Evolutionary conservation across 2,888 invertebrate species (phyloP), one percentile per base, ranked within the genome.

Genomic region (Rhagium mordax): DNA sequence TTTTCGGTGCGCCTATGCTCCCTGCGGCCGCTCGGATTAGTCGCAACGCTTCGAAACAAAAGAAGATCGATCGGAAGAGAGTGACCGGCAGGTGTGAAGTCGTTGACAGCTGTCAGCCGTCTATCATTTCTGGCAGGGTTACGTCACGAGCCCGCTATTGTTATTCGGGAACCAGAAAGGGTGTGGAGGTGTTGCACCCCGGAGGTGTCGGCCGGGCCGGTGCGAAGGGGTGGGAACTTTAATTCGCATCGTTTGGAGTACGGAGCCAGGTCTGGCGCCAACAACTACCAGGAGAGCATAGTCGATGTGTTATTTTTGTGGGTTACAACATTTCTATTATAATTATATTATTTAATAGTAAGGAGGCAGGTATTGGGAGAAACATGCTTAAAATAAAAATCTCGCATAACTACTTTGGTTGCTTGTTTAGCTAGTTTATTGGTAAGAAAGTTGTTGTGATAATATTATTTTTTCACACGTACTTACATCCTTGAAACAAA

Each of bases 71-170:
- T 61, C 47, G 65, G 65, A 51, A 67, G 53, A 48, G 53, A 70
- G 20, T 49, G 53, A 15, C 67, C 60, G n/a, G 33, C 62, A 67
- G 77, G 70, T 71, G 61, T 18, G 61, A 29, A 64, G 16, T 65
- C 57, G 78, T 74, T 74, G 84, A 82, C 87, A 87, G 84, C 87
- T 87, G 87, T 87, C 87, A 87, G 87, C 87, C 87, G 87, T 87
- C 87, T 86, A 87, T 87, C 87, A 87, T 87, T 83, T 85, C 79
- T 86, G 87, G 85, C 87, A 84, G 81, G 84, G 83, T 86, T 85
- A 87, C 87, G 87, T 87, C 87, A 87, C 86, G 84, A 85, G 83
- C 83, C 84, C 84, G 86, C 86, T 84, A 81, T 86, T 83, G 74
- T 65, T 72, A 86, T 65, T 81, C 82, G 87, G 87, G 82, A 41